phyloP scores from a whole-genome alignment of 1,140 invertebrate species.

The Paraescarpia echinospica region DNA sequence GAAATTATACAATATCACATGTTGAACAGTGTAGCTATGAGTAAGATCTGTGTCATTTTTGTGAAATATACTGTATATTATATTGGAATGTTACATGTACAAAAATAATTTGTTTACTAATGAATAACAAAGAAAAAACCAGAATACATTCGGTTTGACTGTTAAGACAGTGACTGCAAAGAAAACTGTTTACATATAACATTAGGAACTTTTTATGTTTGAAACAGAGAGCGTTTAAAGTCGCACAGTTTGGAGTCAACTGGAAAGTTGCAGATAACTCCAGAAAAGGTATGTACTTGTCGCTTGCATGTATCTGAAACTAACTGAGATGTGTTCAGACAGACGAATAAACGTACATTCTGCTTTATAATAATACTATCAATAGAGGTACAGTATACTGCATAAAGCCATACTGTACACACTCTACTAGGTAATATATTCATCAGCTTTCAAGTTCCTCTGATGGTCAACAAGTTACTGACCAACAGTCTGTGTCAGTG shows the following conservation, averaged over 20 bases:
- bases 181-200: constrained; percentile 23
- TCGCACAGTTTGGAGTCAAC: constrained; percentile 42
- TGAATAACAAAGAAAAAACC: not conserved
- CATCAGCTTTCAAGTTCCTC: not conserved
- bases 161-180: not conserved
- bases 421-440: not conserved
- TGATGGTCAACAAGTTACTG: not conserved
- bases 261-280: constrained; percentile 48
- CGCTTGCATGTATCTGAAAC: too few relatives aligned
- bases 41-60: too few relatives aligned
- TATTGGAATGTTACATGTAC: too few relatives aligned
- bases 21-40: too few relatives aligned
- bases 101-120: too few relatives aligned
- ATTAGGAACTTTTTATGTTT: constrained; percentile 34
- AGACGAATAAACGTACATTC: too few relatives aligned
- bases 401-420: too few relatives aligned
- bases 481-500: not conserved
- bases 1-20: too few relatives aligned
- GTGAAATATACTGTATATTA: too few relatives aligned
- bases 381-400: too few relatives aligned
- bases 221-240: constrained; percentile 35
- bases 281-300: constrained; percentile 29
- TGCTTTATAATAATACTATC: too few relatives aligned
- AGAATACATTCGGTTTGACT: not conserved
- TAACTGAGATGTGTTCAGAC: too few relatives aligned